Conservation (phyloP, 2,888 invertebrate species). For the Belgica antarctica region DNA sequence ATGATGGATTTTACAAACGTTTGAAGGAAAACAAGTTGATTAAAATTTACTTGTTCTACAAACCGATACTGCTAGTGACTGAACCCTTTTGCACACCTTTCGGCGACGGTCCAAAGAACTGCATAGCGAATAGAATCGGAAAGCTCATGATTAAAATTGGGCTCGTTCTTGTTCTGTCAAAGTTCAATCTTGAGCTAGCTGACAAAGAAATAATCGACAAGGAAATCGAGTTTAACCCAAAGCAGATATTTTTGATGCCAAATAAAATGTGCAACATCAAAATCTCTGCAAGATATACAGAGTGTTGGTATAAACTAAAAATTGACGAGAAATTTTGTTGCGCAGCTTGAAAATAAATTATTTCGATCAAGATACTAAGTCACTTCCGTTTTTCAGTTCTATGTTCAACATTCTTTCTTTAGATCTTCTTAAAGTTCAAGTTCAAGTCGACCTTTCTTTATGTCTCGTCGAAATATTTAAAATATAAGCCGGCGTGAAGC, state of each 20-base stretch:
- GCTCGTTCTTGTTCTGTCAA: not conserved
- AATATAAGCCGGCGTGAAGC: not conserved
- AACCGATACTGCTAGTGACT: slow-evolving; percentile 59
- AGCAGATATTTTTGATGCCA: not conserved
- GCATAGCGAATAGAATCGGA: slow-evolving; percentile 27
- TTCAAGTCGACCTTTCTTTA: not conserved
- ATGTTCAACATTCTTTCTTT: not conserved
- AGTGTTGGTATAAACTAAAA: not conserved
- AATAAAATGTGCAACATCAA: not conserved
- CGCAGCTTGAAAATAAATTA: not conserved
- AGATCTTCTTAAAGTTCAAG: not conserved
- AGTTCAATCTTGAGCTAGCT: slow-evolving; percentile 2
- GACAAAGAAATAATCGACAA: not conserved
- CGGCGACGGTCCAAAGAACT: slow-evolving; percentile 32
- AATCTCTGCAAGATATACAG: slow-evolving; percentile 14
- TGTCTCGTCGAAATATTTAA: not conserved
- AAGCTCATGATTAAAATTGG: slow-evolving; percentile 13
- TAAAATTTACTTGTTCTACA: slow-evolving; percentile 60
- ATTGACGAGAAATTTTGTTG: not conserved
- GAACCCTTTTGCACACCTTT: slow-evolving; percentile 49
- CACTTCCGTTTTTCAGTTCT: not conserved
- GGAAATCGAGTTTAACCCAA: slow-evolving; percentile 20
- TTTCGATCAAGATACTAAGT: not conserved
- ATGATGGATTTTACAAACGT: slow-evolving; percentile 57
- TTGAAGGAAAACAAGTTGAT: slow-evolving; percentile 50